A percentile compares a stretch with the other conserved stretches of the same genome.
Evolutionary conservation across 2,113 vertebrate genomes (phyloP).

Genomic region (Pachypanchax playfairii): DNA sequence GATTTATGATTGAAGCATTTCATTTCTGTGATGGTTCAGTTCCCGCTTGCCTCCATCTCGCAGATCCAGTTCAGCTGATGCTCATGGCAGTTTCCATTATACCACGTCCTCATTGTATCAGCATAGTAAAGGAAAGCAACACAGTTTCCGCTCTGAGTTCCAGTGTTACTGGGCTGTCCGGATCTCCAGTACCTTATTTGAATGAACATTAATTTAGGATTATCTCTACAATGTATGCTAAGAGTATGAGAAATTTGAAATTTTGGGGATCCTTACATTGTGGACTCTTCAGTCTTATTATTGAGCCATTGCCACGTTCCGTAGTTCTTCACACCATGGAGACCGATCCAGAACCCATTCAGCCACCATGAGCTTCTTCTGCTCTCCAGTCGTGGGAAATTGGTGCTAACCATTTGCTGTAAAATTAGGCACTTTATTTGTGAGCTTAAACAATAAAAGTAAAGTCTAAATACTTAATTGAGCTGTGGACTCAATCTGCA

Average conservation of each 20-base stretch:
- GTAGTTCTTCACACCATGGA: slow-evolving; percentile 12
- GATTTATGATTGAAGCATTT: not conserved
- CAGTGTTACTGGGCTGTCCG: slow-evolving; percentile 18
- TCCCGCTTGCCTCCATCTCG: slow-evolving; percentile 38
- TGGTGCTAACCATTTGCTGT: slow-evolving; percentile 37
- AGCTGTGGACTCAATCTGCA: too few relatives aligned
- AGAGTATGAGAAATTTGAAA: not conserved
- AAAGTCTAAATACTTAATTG: not conserved
- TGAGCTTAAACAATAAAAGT: not conserved
- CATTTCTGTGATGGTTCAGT: not conserved
- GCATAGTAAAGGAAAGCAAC: slow-evolving; percentile 22
- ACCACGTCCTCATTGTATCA: slow-evolving; percentile 26
- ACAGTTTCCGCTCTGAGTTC: slow-evolving; percentile 44
- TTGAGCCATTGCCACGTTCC: slow-evolving; percentile 64
- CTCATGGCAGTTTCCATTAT: slow-evolving; percentile 38
- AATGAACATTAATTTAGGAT: not conserved
- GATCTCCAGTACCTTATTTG: slow-evolving; percentile 52
- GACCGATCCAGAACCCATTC: slow-evolving; percentile 65
- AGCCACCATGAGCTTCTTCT: slow-evolving; percentile 15
- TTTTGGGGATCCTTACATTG: slow-evolving; percentile 32
- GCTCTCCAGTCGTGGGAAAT: not conserved
- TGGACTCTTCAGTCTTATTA: slow-evolving; percentile 37
- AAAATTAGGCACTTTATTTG: not conserved
- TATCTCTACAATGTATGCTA: not conserved
- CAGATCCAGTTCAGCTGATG: slow-evolving; percentile 57